A percentile compares a stretch with the other conserved stretches of the same genome.
phyloP scores from a whole-genome alignment of 2,888 invertebrate species.

The Polydesmus complanatus region DNA sequence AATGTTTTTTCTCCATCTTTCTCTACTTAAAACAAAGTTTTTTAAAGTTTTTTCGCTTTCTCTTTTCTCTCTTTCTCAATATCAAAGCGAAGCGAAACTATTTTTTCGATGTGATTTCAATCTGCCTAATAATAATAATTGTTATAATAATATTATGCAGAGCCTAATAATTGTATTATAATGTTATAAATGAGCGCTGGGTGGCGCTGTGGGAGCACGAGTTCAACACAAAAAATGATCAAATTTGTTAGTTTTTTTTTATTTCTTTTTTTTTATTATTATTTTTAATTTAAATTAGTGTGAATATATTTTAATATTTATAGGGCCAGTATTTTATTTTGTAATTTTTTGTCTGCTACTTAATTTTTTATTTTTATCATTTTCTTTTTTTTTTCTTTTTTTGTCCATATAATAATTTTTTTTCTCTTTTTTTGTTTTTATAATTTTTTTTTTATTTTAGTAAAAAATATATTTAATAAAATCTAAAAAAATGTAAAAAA shows the following conservation, averaged over 20 bases:
- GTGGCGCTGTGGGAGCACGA: not conserved
- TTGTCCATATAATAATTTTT: not conserved
- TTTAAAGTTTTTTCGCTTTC: no score
- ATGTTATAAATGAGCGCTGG: not conserved
- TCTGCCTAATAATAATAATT: not conserved
- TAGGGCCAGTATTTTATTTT: not conserved
- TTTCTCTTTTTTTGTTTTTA: not conserved
- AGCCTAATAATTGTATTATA: not conserved
- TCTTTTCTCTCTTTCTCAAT: no score
- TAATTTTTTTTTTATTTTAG: not conserved
- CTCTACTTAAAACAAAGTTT: not conserved
- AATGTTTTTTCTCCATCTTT: not conserved
- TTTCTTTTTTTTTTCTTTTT: not conserved
- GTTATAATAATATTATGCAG: no score
- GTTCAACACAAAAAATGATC: not conserved
- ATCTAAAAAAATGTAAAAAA: slow-evolving; percentile 2
- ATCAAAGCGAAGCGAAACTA: not conserved
- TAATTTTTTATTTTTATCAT: not conserved
- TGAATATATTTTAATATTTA: not conserved
- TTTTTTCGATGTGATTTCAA: not conserved
- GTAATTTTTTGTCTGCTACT: not conserved
- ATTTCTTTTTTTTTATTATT: not conserved
- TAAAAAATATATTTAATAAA: not conserved
- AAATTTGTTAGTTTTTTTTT: not conserved
- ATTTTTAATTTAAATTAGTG: not conserved